These are phyloP conservation scores for Delia radicum DNA, from an alignment of 1,140 invertebrate species.

Conservation along the genomic window DNA sequence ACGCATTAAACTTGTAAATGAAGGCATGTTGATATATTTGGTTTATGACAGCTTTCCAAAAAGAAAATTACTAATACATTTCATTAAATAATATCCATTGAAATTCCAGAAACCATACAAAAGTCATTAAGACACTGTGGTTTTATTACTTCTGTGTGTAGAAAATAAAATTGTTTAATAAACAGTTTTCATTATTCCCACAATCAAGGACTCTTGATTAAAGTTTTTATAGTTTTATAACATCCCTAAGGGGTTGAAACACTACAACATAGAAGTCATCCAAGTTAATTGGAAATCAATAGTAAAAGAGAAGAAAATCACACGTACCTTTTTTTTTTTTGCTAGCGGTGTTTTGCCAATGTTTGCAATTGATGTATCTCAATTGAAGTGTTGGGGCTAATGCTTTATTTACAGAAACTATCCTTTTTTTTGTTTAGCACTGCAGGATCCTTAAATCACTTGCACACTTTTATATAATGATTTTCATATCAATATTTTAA, in stretches of 20 bases:
- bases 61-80: not conserved
- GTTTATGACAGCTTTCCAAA: too few species aligned
- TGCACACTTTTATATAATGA: not conserved
- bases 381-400: too few species aligned
- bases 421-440: not conserved
- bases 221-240: too few species aligned
- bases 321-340: not conserved
- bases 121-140: slow-evolving; percentile 3
- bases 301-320: not conserved
- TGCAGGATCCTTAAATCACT: not conserved
- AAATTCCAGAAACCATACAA: not conserved
- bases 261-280: not conserved
- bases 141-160: not conserved
- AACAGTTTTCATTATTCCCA: not conserved
- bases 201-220: not conserved
- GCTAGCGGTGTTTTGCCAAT: not conserved
- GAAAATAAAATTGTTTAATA: not conserved
- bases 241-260: not conserved
- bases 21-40: too few species aligned
- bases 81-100: not conserved
- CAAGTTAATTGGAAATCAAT: not conserved
- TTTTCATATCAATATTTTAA: not conserved
- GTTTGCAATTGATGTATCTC: not conserved
- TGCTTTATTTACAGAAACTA: not conserved
- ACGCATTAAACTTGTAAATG: too few species aligned